phyloP scores from a whole-genome alignment of 2,797 vertebrate genomes.

The Orestias chungarensis region DNA sequence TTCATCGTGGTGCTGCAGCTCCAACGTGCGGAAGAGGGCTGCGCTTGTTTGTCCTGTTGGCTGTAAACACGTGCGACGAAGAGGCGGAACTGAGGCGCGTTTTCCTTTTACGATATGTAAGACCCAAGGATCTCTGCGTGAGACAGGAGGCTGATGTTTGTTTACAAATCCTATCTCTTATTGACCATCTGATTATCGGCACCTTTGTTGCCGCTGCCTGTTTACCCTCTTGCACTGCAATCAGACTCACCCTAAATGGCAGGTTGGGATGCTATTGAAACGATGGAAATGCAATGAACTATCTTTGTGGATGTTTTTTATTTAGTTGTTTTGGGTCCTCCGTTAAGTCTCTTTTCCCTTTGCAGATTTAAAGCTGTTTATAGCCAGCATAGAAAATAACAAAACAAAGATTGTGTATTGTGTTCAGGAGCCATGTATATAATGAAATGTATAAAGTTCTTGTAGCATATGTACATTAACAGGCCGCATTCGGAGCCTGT shows the following conservation, averaged over 20 bases:
- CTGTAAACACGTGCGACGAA: conserved; percentile 42
- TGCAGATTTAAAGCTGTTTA: conserved; percentile 75
- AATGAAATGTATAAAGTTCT: conserved; percentile 89
- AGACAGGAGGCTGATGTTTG: conserved; percentile 58
- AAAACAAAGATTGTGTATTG: conserved; percentile 76
- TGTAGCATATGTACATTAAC: conserved; percentile 99
- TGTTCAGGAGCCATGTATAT: conserved; percentile 95
- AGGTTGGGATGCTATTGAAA: conserved; percentile 64
- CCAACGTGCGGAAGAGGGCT: conserved; percentile 72
- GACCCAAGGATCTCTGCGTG: conserved; percentile 32
- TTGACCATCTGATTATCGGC: conserved; percentile 59
- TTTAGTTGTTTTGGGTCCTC: conserved; percentile 62
- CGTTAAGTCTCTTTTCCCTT: conserved; percentile 54
- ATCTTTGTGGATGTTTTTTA: conserved; percentile 67
- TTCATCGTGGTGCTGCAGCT: conserved; percentile 33
- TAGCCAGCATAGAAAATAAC: conserved; percentile 72
- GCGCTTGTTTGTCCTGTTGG: conserved; percentile 54
- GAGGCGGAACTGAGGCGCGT: conserved; percentile 38
- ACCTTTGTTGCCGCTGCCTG: conserved; percentile 55
- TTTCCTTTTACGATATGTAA: conserved; percentile 32
- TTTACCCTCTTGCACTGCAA: conserved; percentile 78
- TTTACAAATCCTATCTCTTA: conserved; percentile 71
- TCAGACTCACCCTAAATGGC: conserved; percentile 63
- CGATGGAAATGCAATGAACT: conserved; percentile 66
- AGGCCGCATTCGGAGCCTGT: conserved; percentile 86